Conservation (phyloP, 2,888 invertebrate genomes). For the Deilephila porcellus region DNA sequence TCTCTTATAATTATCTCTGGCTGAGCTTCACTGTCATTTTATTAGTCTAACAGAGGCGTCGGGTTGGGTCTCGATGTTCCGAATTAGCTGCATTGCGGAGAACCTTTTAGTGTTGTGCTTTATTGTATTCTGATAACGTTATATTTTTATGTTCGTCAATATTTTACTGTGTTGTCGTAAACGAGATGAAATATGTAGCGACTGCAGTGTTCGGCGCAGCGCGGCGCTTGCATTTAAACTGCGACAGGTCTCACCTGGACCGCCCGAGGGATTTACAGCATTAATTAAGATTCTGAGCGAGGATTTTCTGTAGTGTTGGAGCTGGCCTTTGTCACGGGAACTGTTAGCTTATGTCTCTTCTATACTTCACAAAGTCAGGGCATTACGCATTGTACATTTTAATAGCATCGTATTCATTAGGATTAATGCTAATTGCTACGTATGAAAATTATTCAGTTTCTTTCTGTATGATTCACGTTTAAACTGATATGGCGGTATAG, state of each 20-base stretch:
- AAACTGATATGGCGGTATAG: background rate
- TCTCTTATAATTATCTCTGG: constrained; percentile 57
- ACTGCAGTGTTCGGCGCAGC: constrained; percentile 34
- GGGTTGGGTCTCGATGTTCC: constrained; percentile 39
- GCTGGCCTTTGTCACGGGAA: constrained; percentile 36
- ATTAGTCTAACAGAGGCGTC: constrained; percentile 50
- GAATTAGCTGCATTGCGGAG: constrained; percentile 58
- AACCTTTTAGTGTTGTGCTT: background rate
- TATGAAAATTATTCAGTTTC: background rate
- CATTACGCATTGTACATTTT: background rate
- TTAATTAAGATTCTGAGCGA: constrained; percentile 53
- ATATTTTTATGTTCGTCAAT: constrained; percentile 1
- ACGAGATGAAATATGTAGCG: constrained; percentile 37
- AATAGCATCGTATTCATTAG: background rate
- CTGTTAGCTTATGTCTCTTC: background rate
- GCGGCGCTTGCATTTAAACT: constrained; percentile 42
- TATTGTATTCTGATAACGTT: constrained; percentile 10
- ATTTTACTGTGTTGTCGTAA: constrained; percentile 33
- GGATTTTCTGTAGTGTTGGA: constrained; percentile 49
- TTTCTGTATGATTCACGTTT: background rate
- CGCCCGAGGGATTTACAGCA: constrained; percentile 52
- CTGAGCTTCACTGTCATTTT: constrained; percentile 51
- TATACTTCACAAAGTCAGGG: background rate
- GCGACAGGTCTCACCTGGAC: constrained; percentile 53
- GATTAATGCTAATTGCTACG: background rate